These are phyloP conservation scores for Tachina lurida DNA, from an alignment of 2,888 invertebrate genomes.

Conservation along the genomic window DNA sequence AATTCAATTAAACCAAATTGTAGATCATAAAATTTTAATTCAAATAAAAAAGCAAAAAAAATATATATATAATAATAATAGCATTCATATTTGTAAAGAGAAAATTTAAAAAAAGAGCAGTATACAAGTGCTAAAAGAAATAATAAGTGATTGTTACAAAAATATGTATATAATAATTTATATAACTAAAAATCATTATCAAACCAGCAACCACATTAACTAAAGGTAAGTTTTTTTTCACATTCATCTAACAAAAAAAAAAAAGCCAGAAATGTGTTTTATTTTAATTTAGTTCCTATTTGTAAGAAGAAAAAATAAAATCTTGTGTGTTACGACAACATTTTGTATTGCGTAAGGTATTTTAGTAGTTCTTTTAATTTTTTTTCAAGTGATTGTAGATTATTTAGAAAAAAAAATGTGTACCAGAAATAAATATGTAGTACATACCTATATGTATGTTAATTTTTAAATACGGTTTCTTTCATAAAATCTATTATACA, in stretches of 20 bases:
- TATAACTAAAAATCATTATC: slow-evolving; percentile 34
- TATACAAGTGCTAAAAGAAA: slow-evolving; percentile 5
- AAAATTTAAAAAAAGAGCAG: neutral
- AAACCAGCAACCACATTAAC: slow-evolving; percentile 14
- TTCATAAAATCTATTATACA: slow-evolving; percentile 30
- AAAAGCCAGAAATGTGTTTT: slow-evolving; percentile 17
- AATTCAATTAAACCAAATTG: slow-evolving; percentile 30
- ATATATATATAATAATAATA: neutral
- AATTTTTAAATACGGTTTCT: slow-evolving; percentile 43
- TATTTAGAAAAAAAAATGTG: slow-evolving; percentile 47
- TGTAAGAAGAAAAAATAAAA: neutral
- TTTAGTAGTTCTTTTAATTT: slow-evolving; percentile 39
- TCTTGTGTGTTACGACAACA: slow-evolving; percentile 58
- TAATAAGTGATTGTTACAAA: slow-evolving; percentile 18
- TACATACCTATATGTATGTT: slow-evolving; percentile 19
- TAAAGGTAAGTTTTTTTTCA: slow-evolving; percentile 44
- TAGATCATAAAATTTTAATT: slow-evolving; percentile 28
- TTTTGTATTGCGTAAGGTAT: slow-evolving; percentile 63
- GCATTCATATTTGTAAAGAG: neutral
- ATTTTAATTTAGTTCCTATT: slow-evolving; percentile 46
- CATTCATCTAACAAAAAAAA: neutral
- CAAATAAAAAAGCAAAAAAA: slow-evolving; percentile 24
- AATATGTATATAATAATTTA: slow-evolving; percentile 32
- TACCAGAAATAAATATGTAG: slow-evolving; percentile 9
- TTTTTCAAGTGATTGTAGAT: slow-evolving; percentile 57